Percentiles rank a stretch among this genome's conserved stretches.
phyloP scores from a whole-genome alignment of 2,113 vertebrate species.

The Embiotoca jacksoni region DNA sequence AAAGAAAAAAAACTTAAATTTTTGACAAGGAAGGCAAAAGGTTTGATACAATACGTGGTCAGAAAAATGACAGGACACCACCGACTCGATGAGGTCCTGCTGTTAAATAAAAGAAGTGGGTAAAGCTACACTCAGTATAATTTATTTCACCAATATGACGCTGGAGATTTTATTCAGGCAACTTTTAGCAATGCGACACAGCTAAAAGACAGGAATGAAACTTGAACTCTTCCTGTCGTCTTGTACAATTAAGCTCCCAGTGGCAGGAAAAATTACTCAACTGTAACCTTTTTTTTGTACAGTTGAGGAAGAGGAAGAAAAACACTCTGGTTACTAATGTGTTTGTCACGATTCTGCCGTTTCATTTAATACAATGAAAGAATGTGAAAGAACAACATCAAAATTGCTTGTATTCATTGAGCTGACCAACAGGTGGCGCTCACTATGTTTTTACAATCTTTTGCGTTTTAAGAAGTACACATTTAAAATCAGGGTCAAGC shows the following conservation, averaged over 20 bases:
- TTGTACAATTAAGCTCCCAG: neutral
- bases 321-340: no score
- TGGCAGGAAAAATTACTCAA: neutral
- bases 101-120: no score
- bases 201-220: no score
- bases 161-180: no score
- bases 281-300: neutral
- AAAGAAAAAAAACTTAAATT: neutral
- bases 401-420: slow-evolving; percentile 1
- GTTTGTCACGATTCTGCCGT: no score
- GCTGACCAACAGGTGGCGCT: neutral
- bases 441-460: neutral
- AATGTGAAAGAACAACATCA: neutral
- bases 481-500: neutral
- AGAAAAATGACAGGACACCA: neutral
- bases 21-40: slow-evolving; percentile 14
- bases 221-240: neutral
- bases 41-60: neutral
- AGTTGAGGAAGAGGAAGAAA: neutral
- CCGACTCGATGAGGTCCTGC: no score
- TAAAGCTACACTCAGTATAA: no score
- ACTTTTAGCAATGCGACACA: no score
- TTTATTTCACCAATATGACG: no score
- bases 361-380: neutral
- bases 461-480: neutral